Conservation (phyloP, 2,113 vertebrate genomes). For the Suncus etruscus region DNA sequence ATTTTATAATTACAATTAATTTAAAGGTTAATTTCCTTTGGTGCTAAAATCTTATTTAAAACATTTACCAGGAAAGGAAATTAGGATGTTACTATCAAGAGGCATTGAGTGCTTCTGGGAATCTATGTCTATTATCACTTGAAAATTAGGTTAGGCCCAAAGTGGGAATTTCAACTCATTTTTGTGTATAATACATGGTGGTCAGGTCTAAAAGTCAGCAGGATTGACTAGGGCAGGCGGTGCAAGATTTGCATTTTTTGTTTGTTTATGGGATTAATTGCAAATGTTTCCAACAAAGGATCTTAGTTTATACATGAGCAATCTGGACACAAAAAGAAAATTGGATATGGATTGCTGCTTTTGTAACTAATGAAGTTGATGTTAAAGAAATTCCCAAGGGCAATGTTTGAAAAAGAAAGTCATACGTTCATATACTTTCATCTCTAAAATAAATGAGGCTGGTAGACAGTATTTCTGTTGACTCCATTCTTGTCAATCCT, state of each 20-base stretch:
- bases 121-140: slow-evolving; percentile 88
- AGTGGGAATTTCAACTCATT: slow-evolving; percentile 88
- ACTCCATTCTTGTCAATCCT: slow-evolving; percentile 66
- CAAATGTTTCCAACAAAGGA: slow-evolving; percentile 89
- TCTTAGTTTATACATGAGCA: slow-evolving; percentile 86
- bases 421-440: background rate
- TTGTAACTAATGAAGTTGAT: slow-evolving; percentile 89
- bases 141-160: slow-evolving; percentile 89
- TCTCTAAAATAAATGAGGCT: slow-evolving; percentile 50
- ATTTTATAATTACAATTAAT: slow-evolving; percentile 92
- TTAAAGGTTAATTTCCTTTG: slow-evolving; percentile 92
- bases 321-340: slow-evolving; percentile 88
- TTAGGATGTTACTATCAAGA: slow-evolving; percentile 89
- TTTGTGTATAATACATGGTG: slow-evolving; percentile 86
- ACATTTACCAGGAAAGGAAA: slow-evolving; percentile 90
- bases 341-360: slow-evolving; percentile 91
- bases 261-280: slow-evolving; percentile 90
- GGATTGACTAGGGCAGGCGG: slow-evolving; percentile 80
- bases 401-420: slow-evolving; percentile 71
- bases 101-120: slow-evolving; percentile 87
- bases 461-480: slow-evolving; percentile 44
- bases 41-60: slow-evolving; percentile 92
- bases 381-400: slow-evolving; percentile 85
- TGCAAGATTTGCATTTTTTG: slow-evolving; percentile 86
- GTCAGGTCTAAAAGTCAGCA: slow-evolving; percentile 83